Evolutionary conservation across 2,888 invertebrate species (phyloP).

Genomic region (Endotricha flammealis): DNA sequence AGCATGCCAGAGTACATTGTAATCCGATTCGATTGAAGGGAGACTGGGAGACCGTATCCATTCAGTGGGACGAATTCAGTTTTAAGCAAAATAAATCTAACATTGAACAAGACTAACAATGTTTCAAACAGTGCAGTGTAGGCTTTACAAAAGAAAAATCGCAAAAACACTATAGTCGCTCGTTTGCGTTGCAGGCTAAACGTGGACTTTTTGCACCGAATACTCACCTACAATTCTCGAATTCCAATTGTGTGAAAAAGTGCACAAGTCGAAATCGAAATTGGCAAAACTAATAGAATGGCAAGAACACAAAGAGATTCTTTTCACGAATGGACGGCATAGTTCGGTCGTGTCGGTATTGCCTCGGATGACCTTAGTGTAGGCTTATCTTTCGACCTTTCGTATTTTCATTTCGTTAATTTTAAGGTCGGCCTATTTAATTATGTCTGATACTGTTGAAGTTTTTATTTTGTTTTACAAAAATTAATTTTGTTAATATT

Average conservation of each 20-base stretch:
- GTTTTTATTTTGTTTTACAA: no score
- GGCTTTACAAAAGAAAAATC: not conserved
- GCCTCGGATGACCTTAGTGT: slow-evolving; percentile 40
- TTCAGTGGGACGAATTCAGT: no score
- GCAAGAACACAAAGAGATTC: slow-evolving; percentile 43
- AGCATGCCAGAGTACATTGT: no score
- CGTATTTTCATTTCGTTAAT: no score
- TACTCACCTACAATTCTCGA: slow-evolving; percentile 32
- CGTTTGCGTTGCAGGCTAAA: slow-evolving; percentile 10
- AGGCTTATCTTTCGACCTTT: slow-evolving; percentile 24
- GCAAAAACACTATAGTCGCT: not conserved
- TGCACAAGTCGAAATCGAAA: slow-evolving; percentile 40
- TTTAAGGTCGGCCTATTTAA: no score
- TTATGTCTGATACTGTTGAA: no score
- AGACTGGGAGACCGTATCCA: no score
- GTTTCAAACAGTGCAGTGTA: no score
- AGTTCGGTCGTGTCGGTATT: slow-evolving; percentile 28
- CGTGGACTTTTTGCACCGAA: slow-evolving; percentile 26
- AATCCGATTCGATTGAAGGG: no score
- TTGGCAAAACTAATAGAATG: slow-evolving; percentile 47
- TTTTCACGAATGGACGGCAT: slow-evolving; percentile 30
- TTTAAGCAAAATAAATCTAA: no score
- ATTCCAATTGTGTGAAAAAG: slow-evolving; percentile 36
- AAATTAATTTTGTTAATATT: no score
- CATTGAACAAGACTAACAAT: no score